Percentiles rank a stretch among this genome's conserved stretches.
Conservation (phyloP, 2,888 invertebrate genomes). For the Parasteatoda lunata region DNA sequence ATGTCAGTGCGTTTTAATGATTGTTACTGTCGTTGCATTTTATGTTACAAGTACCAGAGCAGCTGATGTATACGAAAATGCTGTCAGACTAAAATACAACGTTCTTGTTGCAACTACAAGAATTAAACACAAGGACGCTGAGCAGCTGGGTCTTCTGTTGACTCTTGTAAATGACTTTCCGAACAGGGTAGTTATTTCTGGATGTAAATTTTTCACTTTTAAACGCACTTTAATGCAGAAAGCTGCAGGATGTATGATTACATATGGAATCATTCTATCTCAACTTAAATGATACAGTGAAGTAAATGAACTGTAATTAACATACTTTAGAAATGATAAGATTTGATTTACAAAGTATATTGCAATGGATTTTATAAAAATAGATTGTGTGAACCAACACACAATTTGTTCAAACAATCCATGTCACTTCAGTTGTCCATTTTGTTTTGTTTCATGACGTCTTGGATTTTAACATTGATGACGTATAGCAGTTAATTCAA, state of each 20-base stretch:
- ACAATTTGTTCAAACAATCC: neutral
- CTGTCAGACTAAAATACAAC: neutral
- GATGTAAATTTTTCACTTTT: neutral
- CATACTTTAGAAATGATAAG: no score
- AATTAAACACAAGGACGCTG: neutral
- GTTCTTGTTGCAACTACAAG: neutral
- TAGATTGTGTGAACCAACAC: neutral
- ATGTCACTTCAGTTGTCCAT: neutral
- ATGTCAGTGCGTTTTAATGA: neutral
- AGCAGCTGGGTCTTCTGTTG: neutral
- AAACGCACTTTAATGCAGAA: neutral
- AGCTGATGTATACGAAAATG: constrained; percentile 8
- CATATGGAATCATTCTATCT: neutral
- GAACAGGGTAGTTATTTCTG: neutral
- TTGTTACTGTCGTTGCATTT: constrained; percentile 2
- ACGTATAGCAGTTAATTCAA: neutral
- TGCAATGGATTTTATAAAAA: no score
- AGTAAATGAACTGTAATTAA: no score
- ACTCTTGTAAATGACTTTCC: neutral
- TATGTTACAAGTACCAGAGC: constrained; percentile 14
- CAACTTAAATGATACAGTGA: neutral
- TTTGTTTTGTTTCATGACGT: neutral
- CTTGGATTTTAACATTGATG: neutral
- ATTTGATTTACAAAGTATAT: no score
- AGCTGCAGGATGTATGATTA: neutral